Conservation (phyloP, 2,797 vertebrate genomes). For the Hypotaenidia okinawae region DNA sequence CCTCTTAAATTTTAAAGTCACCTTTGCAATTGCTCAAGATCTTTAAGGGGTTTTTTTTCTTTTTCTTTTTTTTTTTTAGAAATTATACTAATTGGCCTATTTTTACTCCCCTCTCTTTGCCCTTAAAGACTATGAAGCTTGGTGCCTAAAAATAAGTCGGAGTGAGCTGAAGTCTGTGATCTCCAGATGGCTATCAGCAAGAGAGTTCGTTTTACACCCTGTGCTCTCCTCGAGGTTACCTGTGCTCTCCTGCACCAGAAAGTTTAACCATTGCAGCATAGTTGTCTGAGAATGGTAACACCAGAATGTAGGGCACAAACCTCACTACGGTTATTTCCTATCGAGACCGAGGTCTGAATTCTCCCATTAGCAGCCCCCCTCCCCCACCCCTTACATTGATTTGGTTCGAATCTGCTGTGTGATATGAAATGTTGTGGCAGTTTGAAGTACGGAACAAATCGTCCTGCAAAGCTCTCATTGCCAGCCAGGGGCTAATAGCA, state of each 20-base stretch:
- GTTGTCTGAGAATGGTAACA: not conserved
- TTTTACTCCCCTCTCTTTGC: conserved; percentile 64
- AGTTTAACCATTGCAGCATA: not conserved
- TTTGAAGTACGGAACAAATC: not conserved
- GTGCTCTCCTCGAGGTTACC: not conserved
- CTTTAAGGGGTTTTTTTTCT: conserved; percentile 61
- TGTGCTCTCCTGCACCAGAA: not conserved
- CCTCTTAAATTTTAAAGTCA: conserved; percentile 68
- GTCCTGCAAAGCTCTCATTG: not conserved
- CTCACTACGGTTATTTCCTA: not conserved
- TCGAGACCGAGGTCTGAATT: not conserved
- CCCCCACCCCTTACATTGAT: not conserved
- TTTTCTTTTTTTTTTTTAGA: conserved; percentile 68
- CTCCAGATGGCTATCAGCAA: conserved; percentile 49
- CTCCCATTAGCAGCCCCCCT: not conserved
- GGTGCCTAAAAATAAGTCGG: conserved; percentile 67
- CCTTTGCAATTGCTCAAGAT: conserved; percentile 60
- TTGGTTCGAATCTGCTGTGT: not conserved
- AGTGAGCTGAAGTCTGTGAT: conserved; percentile 35
- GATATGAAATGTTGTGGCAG: not conserved
- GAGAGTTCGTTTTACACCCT: conserved; percentile 2
- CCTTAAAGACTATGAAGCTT: conserved; percentile 49
- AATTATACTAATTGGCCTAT: conserved; percentile 71
- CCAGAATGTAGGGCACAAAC: conserved; percentile 30
- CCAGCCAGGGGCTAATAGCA: not conserved